phyloP scores from a whole-genome alignment of 2,888 invertebrate species.

The Acanthosoma haemorrhoidale region DNA sequence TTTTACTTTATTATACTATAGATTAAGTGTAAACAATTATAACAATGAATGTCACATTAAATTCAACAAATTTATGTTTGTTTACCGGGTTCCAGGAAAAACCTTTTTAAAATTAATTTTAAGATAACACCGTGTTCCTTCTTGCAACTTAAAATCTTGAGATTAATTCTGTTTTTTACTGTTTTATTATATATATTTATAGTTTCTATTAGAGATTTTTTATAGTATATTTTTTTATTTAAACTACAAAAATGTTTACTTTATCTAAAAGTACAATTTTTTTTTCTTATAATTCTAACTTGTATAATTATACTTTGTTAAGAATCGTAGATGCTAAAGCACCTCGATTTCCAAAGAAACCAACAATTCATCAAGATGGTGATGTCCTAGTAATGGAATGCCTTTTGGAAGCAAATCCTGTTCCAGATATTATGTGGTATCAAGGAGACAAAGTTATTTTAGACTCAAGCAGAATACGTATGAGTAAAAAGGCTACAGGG shows the following conservation, averaged over 20 bases:
- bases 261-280: too few relatives aligned
- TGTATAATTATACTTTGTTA: constrained; percentile 44
- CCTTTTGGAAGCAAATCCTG: constrained; percentile 88
- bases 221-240: neutral
- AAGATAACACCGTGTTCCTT: too few relatives aligned
- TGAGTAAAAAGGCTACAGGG: constrained; percentile 80
- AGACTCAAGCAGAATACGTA: constrained; percentile 80
- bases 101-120: too few relatives aligned
- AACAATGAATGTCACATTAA: too few relatives aligned
- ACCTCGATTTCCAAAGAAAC: constrained; percentile 94
- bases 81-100: too few relatives aligned
- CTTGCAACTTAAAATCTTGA: too few relatives aligned
- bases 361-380: constrained; percentile 89
- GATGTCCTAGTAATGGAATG: constrained; percentile 93
- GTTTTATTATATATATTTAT: neutral
- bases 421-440: constrained; percentile 93
- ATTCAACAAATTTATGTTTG: too few relatives aligned
- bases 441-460: constrained; percentile 79
- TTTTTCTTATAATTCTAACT: neutral
- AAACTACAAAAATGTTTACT: neutral
- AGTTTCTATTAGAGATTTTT: too few relatives aligned
- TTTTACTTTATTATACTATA: too few relatives aligned
- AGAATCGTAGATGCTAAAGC: constrained; percentile 94
- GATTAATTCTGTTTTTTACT: too few relatives aligned
- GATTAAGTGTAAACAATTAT: too few relatives aligned